Evolutionary conservation across 2,797 vertebrate species (phyloP).

Genomic region (Dromococcyx pavoninus): DNA sequence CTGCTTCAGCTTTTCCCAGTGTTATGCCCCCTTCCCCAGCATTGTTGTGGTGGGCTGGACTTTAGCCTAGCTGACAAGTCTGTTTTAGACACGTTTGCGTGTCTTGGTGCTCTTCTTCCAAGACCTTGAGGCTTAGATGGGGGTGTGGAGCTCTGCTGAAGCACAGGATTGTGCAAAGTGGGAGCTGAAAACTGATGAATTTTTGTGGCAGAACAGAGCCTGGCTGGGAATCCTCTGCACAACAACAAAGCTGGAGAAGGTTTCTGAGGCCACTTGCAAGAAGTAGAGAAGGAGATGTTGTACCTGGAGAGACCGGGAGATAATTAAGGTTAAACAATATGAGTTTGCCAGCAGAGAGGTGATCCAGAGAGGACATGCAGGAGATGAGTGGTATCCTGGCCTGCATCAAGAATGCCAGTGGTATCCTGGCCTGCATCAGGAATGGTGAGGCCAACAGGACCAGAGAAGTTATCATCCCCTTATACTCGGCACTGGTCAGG

Average conservation of each 20-base stretch:
- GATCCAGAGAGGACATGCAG: neutral
- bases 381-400: too few species aligned
- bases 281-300: neutral
- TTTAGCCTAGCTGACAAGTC: neutral
- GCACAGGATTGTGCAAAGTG: too few species aligned
- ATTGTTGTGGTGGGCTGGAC: rapidly evolving
- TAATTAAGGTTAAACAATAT: neutral
- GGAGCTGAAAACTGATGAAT: neutral
- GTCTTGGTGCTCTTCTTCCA: neutral
- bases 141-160: rapidly evolving
- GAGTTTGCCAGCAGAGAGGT: neutral
- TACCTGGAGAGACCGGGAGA: neutral
- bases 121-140: neutral
- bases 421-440: too few species aligned
- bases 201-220: neutral
- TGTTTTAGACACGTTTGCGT: neutral
- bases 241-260: rapidly evolving
- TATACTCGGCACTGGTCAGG: too few species aligned
- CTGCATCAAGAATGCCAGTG: too few species aligned
- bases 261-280: neutral
- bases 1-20: rapidly evolving
- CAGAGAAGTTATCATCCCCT: too few species aligned
- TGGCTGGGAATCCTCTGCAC: neutral
- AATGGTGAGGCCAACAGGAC: too few species aligned
- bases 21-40: neutral